These are phyloP conservation scores for Pelodiscus sinensis DNA, from an alignment of 2,113 vertebrate species.

Conservation along the genomic window DNA sequence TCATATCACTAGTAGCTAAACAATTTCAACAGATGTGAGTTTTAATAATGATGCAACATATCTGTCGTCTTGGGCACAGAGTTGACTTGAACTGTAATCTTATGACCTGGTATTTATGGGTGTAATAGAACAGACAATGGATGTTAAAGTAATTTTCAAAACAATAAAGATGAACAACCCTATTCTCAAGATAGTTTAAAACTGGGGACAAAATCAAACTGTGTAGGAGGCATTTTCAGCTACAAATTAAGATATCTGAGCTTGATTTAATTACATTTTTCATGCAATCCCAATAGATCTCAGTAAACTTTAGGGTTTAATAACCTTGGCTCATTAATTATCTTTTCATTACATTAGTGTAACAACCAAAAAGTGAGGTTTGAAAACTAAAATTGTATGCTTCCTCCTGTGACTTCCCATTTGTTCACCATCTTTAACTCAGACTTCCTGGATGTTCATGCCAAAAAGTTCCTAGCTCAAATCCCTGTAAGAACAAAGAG, in stretches of 20 bases:
- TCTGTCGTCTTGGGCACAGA: constrained; percentile 52
- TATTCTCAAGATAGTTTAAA: constrained; percentile 48
- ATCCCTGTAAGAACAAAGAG: constrained; percentile 1
- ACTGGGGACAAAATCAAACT: constrained; percentile 12
- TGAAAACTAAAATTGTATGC: constrained; percentile 32
- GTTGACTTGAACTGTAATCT: constrained; percentile 65
- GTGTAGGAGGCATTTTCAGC: constrained; percentile 19
- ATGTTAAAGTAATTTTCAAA: constrained; percentile 70
- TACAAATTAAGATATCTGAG: constrained; percentile 50
- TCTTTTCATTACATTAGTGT: constrained; percentile 40
- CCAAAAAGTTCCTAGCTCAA: not conserved
- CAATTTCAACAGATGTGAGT: constrained; percentile 42
- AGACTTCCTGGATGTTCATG: constrained; percentile 30
- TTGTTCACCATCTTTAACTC: constrained; percentile 48
- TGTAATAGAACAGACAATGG: constrained; percentile 64
- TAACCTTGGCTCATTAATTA: constrained; percentile 52
- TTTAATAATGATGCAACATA: constrained; percentile 61
- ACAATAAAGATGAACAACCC: constrained; percentile 58
- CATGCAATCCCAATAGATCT: constrained; percentile 19
- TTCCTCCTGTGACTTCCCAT: constrained; percentile 37
- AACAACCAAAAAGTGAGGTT: constrained; percentile 16
- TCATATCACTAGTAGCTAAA: constrained; percentile 4
- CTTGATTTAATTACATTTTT: constrained; percentile 58
- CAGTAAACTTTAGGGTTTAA: constrained; percentile 56
- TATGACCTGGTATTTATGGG: constrained; percentile 34